phyloP scores from a whole-genome alignment of 2,797 vertebrate species.

The Enteromius treurensis region DNA sequence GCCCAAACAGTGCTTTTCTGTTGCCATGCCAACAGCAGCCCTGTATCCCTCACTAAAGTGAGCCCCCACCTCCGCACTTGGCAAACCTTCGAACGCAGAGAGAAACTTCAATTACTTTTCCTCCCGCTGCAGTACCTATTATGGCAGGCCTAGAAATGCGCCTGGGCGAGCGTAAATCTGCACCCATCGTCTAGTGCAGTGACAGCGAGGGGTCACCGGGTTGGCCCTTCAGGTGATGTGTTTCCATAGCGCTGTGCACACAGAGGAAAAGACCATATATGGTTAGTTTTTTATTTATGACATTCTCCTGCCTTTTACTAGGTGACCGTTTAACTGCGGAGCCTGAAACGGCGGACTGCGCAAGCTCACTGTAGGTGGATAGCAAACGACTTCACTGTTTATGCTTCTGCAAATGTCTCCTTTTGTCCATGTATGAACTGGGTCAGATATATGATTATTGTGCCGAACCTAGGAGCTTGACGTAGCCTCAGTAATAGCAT shows the following conservation, averaged over 20 bases:
- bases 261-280: constrained; percentile 80
- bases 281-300: constrained; percentile 77
- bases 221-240: constrained; percentile 79
- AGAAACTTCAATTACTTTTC: constrained; percentile 78
- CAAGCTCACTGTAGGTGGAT: not conserved
- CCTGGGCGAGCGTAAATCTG: constrained; percentile 77
- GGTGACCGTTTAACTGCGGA: constrained; percentile 24
- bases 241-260: constrained; percentile 74
- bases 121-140: constrained; percentile 76
- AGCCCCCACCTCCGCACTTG: constrained; percentile 61
- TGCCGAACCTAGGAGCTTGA: constrained; percentile 11
- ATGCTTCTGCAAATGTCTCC: not conserved
- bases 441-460: constrained; percentile 30
- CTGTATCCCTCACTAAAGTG: constrained; percentile 73
- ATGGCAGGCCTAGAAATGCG: constrained; percentile 65
- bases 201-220: constrained; percentile 73
- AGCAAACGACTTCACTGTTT: not conserved
- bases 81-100: constrained; percentile 71
- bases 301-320: constrained; percentile 53
- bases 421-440: constrained; percentile 4
- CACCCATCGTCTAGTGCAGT: constrained; percentile 71
- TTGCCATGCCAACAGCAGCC: constrained; percentile 67
- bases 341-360: not conserved
- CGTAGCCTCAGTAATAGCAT: constrained; percentile 10
- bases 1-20: constrained; percentile 59